A percentile compares a stretch with the other conserved stretches of the same genome.
These are phyloP conservation scores for Bubo scandiacus DNA, from an alignment of 2,113 vertebrate genomes.

Conservation along the genomic window DNA sequence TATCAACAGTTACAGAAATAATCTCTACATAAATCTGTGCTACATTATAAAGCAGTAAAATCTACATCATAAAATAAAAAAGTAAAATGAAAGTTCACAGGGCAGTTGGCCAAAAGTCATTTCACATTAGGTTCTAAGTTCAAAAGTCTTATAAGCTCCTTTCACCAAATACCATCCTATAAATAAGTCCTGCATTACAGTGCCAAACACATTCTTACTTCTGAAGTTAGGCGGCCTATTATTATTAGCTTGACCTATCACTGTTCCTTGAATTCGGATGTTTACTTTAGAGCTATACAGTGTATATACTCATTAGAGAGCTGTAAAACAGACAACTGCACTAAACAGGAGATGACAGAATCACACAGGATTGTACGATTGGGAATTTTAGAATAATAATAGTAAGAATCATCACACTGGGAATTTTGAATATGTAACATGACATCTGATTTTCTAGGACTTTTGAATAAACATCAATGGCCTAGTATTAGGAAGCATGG, in stretches of 20 bases:
- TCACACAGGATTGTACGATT: background rate
- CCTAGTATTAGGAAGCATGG: background rate
- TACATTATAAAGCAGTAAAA: background rate
- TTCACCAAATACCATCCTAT: background rate
- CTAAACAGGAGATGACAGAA: background rate
- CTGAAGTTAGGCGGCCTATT: background rate
- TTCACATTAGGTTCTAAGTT: background rate
- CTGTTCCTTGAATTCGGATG: background rate
- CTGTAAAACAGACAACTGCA: background rate
- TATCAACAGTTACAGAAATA: background rate
- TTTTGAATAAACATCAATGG: background rate
- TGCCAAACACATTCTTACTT: background rate
- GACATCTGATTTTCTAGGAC: background rate
- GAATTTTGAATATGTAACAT: background rate
- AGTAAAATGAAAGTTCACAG: background rate
- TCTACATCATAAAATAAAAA: background rate
- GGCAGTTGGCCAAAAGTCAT: background rate
- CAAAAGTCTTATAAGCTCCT: background rate
- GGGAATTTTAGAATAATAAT: background rate
- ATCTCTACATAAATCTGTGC: background rate
- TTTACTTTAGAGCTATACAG: background rate
- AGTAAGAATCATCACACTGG: background rate
- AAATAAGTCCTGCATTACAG: background rate
- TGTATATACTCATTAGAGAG: background rate
- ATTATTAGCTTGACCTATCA: background rate